phyloP scores from a whole-genome alignment of 2,888 invertebrate species.

The Abscondita cerata region DNA sequence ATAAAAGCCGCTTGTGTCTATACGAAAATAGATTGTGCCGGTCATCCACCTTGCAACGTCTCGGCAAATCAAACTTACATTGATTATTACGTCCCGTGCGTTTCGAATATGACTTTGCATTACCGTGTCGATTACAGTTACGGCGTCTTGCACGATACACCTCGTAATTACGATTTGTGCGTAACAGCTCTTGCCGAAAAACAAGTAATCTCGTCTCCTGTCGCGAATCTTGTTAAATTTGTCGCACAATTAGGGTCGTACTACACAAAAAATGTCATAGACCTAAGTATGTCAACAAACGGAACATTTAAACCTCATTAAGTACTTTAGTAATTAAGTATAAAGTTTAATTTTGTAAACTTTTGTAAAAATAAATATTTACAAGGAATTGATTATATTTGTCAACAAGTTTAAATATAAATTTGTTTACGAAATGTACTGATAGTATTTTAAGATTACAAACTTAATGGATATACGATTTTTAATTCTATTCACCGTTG shows the following conservation, averaged over 20 bases:
- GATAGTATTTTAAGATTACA: too few species aligned
- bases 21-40: conserved; percentile 23
- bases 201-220: conserved; percentile 5
- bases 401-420: neutral
- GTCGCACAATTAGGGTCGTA: conserved; percentile 8
- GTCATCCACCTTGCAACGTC: conserved; percentile 29
- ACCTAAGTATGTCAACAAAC: neutral
- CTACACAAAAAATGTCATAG: conserved; percentile 4
- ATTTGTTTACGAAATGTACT: neutral
- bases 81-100: conserved; percentile 48
- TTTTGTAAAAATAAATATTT: neutral
- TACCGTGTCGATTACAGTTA: conserved; percentile 10
- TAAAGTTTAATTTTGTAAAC: neutral
- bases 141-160: neutral
- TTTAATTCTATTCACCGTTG: too few species aligned
- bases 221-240: conserved; percentile 6
- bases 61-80: conserved; percentile 43
- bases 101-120: conserved; percentile 45
- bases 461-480: too few species aligned
- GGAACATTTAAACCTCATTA: neutral
- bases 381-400: neutral
- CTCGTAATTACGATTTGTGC: conserved; percentile 12
- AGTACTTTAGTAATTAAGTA: neutral
- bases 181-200: conserved; percentile 19
- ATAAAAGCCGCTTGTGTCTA: conserved; percentile 16